Evolutionary conservation across 1,140 invertebrate species (phyloP).

Genomic region (Drosophila dunni): DNA sequence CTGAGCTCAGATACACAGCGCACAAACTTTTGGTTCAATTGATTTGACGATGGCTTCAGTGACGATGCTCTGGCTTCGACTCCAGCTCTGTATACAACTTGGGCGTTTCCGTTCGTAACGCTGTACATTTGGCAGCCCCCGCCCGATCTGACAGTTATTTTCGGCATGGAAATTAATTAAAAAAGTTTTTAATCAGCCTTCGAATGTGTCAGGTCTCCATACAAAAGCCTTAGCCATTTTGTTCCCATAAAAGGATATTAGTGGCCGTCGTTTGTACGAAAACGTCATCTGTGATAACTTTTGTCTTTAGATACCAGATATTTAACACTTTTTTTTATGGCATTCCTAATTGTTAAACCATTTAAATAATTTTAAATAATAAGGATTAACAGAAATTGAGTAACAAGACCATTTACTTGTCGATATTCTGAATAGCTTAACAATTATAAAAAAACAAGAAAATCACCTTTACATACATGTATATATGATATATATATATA

Average conservation of each 20-base stretch:
- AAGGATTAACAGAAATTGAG: too few species aligned
- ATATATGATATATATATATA: too few species aligned
- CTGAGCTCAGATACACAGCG: background rate
- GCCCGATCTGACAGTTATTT: slow-evolving; percentile 29
- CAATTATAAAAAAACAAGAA: background rate
- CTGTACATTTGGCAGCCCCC: slow-evolving; percentile 19
- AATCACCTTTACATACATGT: background rate
- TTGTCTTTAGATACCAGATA: too few species aligned
- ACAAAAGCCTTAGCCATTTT: slow-evolving; percentile 13
- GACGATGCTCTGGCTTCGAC: background rate
- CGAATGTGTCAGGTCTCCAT: slow-evolving; percentile 60
- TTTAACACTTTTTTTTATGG: too few species aligned
- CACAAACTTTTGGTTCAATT: slow-evolving; percentile 55
- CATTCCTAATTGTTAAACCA: too few species aligned
- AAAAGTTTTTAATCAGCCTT: slow-evolving; percentile 79
- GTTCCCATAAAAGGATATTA: background rate
- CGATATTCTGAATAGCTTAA: background rate
- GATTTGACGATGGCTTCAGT: slow-evolving; percentile 31
- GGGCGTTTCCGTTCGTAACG: slow-evolving; percentile 1
- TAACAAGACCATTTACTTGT: background rate
- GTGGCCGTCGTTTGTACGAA: background rate
- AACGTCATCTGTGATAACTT: background rate
- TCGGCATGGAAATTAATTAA: slow-evolving; percentile 79
- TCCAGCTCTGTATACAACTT: background rate
- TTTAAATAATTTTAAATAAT: too few species aligned